Percentiles rank a stretch among this genome's conserved stretches.
Conservation (phyloP, 2,113 vertebrate species). For the Hypanus sabinus region DNA sequence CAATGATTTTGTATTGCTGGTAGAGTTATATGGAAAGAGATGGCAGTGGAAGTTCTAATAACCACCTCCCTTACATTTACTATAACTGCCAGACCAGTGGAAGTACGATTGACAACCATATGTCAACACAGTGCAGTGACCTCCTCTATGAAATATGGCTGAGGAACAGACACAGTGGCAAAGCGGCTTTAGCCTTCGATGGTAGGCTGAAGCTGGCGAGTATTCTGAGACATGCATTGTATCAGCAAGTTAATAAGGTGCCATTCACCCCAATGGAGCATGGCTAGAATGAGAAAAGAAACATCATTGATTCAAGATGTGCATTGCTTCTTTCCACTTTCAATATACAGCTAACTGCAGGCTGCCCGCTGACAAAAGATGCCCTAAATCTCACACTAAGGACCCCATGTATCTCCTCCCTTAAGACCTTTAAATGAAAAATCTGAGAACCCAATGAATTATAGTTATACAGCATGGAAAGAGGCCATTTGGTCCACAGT, state of each 20-base stretch:
- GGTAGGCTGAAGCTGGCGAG: neutral
- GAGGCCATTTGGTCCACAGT: too few relatives aligned
- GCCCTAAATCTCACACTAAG: neutral
- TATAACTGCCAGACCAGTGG: neutral
- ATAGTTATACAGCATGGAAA: neutral
- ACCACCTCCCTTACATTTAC: neutral
- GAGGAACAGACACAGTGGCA: neutral
- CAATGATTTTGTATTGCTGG: neutral
- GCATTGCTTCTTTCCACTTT: neutral
- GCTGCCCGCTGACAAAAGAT: neutral
- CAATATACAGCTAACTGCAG: neutral
- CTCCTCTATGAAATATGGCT: neutral
- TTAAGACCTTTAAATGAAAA: neutral
- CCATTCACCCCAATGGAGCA: neutral
- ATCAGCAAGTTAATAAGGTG: neutral
- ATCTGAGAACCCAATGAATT: neutral
- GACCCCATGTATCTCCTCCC: too few relatives aligned
- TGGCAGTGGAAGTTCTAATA: neutral
- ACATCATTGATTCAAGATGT: constrained; percentile 23
- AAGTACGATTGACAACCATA: neutral
- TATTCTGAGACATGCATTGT: neutral
- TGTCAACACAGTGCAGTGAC: neutral
- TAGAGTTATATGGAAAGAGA: neutral
- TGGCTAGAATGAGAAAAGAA: neutral
- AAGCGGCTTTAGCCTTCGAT: neutral